Base-by-base conservation (phyloP, 2,888 invertebrate genomes). In the Ectobius pallidus region DNA sequence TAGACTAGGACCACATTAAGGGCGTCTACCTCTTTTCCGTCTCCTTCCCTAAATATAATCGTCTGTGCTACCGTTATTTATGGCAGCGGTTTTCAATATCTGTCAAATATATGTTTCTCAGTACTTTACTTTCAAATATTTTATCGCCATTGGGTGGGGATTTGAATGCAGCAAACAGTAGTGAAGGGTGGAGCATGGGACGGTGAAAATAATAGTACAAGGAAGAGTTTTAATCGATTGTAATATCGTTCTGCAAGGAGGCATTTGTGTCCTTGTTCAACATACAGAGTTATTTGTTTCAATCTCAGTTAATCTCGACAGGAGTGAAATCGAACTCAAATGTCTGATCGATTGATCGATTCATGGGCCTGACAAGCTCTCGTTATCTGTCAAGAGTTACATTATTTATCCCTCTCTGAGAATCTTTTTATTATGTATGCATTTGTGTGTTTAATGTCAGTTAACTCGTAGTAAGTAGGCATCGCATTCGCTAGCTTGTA, bases 301-400 rank as follows among this genome's bases (percentile, higher is more conserved):
- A 22, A 9, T 6, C 25, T 55, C 16, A 27, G 20, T 22, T 20
- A 9, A 25, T 61, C 32, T 61, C 61, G n/a, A 61, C 52, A 9
- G 52, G 11, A 22, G 25, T 16, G 20, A 14, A 52, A 52, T 52
- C 25, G 52, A 52, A 52, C 16, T 52, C 52, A 18, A 2, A n/a
- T n/a, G 2, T 6, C 39, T 49, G 67, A 68, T 49, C 69, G 69
- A 69, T 69, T 55, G 69, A 55, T 69, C 22, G 69, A 58, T 55
- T 69, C 39, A 14, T 20, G 46, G 34, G 52, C 20, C 55, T 69
- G 69, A 69, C 69, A 69, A 55, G 39, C 25, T 49, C 69, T 69
- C 69, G 55, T 69, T 55, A 69, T 39, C 55, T 55, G 55, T 69
- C 32, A 72, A 34, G 39, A 20, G 39, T n/a, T 2, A 42, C 63